Evolutionary conservation across 2,888 invertebrate genomes (phyloP), one percentile per base, ranked within the genome.

Genomic region (Euzetes globulus): DNA sequence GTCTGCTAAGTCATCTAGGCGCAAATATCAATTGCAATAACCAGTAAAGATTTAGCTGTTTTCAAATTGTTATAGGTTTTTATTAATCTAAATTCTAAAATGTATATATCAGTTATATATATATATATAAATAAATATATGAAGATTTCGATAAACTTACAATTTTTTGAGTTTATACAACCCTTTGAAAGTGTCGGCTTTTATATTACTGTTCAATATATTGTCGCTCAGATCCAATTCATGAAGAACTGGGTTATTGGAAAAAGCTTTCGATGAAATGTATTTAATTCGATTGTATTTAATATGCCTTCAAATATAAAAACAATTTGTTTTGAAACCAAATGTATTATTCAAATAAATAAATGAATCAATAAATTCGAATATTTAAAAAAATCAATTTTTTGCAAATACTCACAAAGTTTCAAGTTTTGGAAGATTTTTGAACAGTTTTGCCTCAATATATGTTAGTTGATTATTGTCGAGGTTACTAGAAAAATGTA

Each of bases 341-440:
- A n/a, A n/a, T n/a, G n/a, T n/a, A n/a, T 11, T 52, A 52, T 52
- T 52, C 19, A 55, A 17, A 22, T 9, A 55, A 55, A 22, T 5
- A 55, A 55, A 55, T 11, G 15, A 17, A 55, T 55, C 22, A 52
- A 13, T 13, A 52, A 52, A 6, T 52, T 47, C n/a, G 13, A 47
- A 47, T 47, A 17, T 47, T 47, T 13, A 41, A 6, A 9, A 41
- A 41, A 41, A 63, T 5, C 15, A 63, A 33, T 47, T 72, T 37
- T 74, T 29, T 63, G 9, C n/a, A n/a, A 22, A 55, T 75, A 81
- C 82, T 81, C 78, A 83, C 83, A 84, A 78, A n/a, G 83, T 82
- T 37, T 78, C 78, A 13, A 84, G 80, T 76, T 79, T 80, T 47
- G 74, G 77, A 15, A 84, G 70, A 17, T 80, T 80, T 25, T 78